Base-by-base conservation (phyloP, 2,113 vertebrate species). In the Montifringilla adamsi region DNA sequence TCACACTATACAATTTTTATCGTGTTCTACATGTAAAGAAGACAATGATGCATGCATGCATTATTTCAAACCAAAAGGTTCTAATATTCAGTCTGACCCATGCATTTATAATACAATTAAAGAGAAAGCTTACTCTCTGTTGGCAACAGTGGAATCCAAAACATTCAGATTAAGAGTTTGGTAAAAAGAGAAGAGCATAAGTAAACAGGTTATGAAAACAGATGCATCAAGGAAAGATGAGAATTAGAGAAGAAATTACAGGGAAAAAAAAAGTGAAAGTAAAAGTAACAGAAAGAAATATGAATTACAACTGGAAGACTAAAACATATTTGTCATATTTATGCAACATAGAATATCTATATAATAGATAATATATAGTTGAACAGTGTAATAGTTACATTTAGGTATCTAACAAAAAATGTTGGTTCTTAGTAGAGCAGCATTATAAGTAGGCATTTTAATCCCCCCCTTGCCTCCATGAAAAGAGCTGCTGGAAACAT, bases 61-160 rank as follows among this genome's bases (percentile, higher is more conserved):
- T 53, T 89, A n/a, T 84, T 82, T 77, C 66, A 90, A 90, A 70
- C 5, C 10, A 75, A 21, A 43, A 67, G 2, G 7, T 49, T 74
- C 28, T 78, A 31, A 19, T 26, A 46, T 56, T 63, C 53, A 79
- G 46, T 66, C 12, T 64, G 53, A 64, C 19, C 12, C 96, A 84
- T 94, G 84, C 90, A 93, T 53, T 95, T 90, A 67, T 52, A 73
- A 64, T 63, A 44, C 60, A 94, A 92, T 63, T 15, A 84, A 94
- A 85, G 30, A 55, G 41, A 84, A 94, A 91, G 69, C 96, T 97
- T 97, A 97, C 97, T 97, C 96, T 97, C 96, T 97, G 85, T 94
- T 93, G 70, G 44, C 76, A 96, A n/a, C 37, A 68, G 66, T 56
- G 39, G 70, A 83, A 95, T 97, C 76, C 95, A 81, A 88, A 93